A percentile compares a stretch with the other conserved stretches of the same genome.
Conservation (phyloP, 2,797 vertebrate species). For the Chaetodon trifasciatus region DNA sequence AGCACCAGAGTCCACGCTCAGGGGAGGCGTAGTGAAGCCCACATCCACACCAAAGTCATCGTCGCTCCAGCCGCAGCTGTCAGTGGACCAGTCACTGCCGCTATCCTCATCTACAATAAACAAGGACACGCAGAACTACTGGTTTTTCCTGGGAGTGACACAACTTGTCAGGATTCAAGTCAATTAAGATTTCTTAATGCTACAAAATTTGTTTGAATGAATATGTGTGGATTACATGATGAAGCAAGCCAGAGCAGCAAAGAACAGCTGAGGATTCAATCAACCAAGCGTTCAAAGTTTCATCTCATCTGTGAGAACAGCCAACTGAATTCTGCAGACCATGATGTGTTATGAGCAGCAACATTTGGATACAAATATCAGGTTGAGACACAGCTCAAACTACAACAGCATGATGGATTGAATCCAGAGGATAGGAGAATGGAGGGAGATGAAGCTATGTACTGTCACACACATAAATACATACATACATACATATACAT, state of each 20-base stretch:
- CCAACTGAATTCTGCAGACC: background rate
- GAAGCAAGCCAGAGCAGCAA: conserved; percentile 74
- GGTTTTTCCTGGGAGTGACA: background rate
- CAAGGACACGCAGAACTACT: background rate
- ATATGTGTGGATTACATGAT: conserved; percentile 26
- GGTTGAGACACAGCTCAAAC: conserved; percentile 9
- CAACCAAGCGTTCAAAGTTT: conserved; percentile 36
- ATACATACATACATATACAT: conserved; percentile 39
- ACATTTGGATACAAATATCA: conserved; percentile 8
- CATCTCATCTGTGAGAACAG: conserved; percentile 1
- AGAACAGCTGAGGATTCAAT: conserved; percentile 71
- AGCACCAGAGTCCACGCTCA: conserved; percentile 88
- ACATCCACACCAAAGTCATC: conserved; percentile 91
- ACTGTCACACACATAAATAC: conserved; percentile 41
- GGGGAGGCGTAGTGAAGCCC: conserved; percentile 90
- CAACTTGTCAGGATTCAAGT: background rate
- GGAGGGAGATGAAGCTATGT: conserved; percentile 57
- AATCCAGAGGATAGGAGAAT: conserved; percentile 62
- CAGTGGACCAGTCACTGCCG: conserved; percentile 93
- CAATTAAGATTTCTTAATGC: background rate
- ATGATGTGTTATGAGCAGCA: background rate
- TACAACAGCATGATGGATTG: conserved; percentile 62
- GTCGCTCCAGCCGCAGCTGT: conserved; percentile 95
- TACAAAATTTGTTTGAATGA: background rate
- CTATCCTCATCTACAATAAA: conserved; percentile 90